Conservation (phyloP, 2,113 vertebrate genomes). For the Rhinoderma darwinii region DNA sequence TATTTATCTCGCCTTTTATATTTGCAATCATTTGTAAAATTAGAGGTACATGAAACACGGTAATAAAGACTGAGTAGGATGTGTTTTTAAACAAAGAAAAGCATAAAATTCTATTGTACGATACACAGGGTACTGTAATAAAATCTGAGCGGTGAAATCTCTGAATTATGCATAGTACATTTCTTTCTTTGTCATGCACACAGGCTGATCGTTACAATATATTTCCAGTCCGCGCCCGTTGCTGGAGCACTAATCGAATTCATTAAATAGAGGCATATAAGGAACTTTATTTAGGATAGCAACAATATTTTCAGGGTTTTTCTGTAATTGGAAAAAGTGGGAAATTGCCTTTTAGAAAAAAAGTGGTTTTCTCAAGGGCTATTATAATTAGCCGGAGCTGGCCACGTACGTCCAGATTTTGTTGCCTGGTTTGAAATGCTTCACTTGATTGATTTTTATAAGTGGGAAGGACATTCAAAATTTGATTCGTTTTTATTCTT, state of each 20-base stretch:
- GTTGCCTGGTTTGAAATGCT: background rate
- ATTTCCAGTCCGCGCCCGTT: conserved; percentile 20
- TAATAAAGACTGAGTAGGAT: conserved; percentile 45
- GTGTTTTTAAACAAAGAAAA: conserved; percentile 58
- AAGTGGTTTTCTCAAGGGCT: background rate
- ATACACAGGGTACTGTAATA: conserved; percentile 52
- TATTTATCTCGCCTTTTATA: conserved; percentile 51
- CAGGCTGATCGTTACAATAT: conserved; percentile 47
- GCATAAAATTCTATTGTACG: conserved; percentile 40
- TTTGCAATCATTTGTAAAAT: conserved; percentile 56
- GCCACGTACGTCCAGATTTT: background rate
- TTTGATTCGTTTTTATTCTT: background rate
- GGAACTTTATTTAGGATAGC: conserved; percentile 51
- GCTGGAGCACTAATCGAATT: conserved; percentile 47
- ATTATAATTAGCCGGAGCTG: background rate
- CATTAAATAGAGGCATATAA: conserved; percentile 32
- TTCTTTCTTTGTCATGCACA: conserved; percentile 40
- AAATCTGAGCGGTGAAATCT: conserved; percentile 44
- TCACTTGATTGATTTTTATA: background rate
- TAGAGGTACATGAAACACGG: conserved; percentile 47
- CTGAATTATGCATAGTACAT: conserved; percentile 53
- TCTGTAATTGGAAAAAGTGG: conserved; percentile 23
- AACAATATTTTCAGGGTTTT: conserved; percentile 8
- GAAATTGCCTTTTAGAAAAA: conserved; percentile 1
- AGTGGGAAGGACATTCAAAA: background rate